Evolutionary conservation across 2,113 vertebrate genomes (phyloP), one percentile per base, ranked within the genome.

Genomic region (Syngnathus typhle): DNA sequence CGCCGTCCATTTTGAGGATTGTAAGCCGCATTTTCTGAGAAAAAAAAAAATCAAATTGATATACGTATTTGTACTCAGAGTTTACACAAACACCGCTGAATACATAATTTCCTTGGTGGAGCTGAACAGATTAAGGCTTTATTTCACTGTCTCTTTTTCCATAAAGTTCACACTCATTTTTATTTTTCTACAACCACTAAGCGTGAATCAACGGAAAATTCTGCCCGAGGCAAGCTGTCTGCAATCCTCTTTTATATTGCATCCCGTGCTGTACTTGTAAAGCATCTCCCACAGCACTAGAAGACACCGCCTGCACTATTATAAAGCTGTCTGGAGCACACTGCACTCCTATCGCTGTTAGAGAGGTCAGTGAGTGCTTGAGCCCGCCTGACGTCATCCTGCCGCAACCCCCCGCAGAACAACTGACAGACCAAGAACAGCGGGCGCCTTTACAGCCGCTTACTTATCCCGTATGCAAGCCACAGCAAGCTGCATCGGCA

Each of bases 291-390:
- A 58, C 68, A 70, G 71, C 73, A 62, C 76, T 76, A 74, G 65
- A 82, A 76, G 75, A 68, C 79, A 67, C 77, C 21, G 67, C 78
- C 81, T 80, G 67, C 62, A 36, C 65, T 23, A 74, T 78, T 84
- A 68, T 36, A 71, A 39, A 67, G 72, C 82, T 70, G 82, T 83
- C 76, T 84, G 77, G 69, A 67, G 65, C 41, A 38, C 80, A 21
- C 68, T 39, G 58, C 81, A 38, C 82, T 77, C 71, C 67, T 64
- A 71, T 82, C 13, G 3, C 76, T 74, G 74, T 81, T 74, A 81
- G 85, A 88, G 87, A 88, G 90, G 89, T 90, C 86, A 91, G 67
- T 2, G 78, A 85, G 86, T 90, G 86, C 85, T 87, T 61, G 68
- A 83, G 80, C 71, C 56, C 8, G 64, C 78, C 65, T 86, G 84